Evolutionary conservation across 2,113 vertebrate species (phyloP), one percentile per base, ranked within the genome.

Genomic region (Coreoperca whiteheadi): DNA sequence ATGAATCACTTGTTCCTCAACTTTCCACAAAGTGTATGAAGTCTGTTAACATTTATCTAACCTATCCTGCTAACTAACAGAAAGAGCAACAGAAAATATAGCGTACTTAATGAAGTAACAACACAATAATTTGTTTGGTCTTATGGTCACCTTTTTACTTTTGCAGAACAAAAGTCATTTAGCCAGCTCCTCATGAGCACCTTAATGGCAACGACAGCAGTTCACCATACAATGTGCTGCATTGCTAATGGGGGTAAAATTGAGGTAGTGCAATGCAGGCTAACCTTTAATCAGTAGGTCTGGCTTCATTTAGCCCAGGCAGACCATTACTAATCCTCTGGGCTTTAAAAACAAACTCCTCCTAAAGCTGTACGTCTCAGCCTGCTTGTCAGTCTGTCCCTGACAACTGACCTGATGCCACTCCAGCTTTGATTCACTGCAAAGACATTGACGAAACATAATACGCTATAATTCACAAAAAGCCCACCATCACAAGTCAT

Each of bases 261-360:
- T 37, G 15, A 80, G 30, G 70, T 43, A 61, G 34, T 65, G 85
- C 83, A 64, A 71, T n/a, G 30, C 53, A 77, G 72, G 21, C 48
- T 73, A 74, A 81, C 50, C 68, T 79, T 80, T 74, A 87, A 84
- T 81, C 63, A 88, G 74, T 32, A 66, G 46, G 75, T 81, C 77
- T 18, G n/a, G 89, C 66, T 82, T 81, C 70, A 63, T 91, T 90
- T 84, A 88, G 78, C 76, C 53, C 18, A 60, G 25, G 51, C 70
- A 84, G 86, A 89, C 72, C 68, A 28, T 75, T 20, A 41, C 85
- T 91, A 92, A 92, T 93, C 90, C 87, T 76, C 50, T 8, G 18
- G 30, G 82, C 53, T 81, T 81, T 78, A 66, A 79, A 71, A 88
- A 74, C 39, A 88, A 79, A 74, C 83, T 89, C 83, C 76, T 79